These are phyloP conservation scores for Tribolium madens DNA, from an alignment of 1,140 invertebrate species.

Conservation along the genomic window DNA sequence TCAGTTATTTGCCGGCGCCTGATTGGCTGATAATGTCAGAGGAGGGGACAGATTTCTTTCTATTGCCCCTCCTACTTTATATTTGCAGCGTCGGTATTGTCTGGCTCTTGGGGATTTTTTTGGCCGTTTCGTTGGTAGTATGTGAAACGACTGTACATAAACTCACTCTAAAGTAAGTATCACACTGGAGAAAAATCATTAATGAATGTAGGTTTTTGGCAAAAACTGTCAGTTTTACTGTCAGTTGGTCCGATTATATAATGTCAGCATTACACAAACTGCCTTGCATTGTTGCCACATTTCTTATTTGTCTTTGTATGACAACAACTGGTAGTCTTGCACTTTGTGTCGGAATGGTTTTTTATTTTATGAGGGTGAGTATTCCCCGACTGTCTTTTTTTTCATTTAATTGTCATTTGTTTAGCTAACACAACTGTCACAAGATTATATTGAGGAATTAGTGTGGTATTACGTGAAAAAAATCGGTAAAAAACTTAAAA, in stretches of 20 bases:
- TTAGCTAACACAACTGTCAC: slow-evolving; percentile 78
- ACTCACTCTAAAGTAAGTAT: slow-evolving; percentile 69
- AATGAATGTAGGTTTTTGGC: slow-evolving; percentile 67
- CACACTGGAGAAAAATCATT: slow-evolving; percentile 15
- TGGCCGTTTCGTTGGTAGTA: slow-evolving; percentile 69
- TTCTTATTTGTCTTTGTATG: slow-evolving; percentile 67
- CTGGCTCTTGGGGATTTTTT: slow-evolving; percentile 66
- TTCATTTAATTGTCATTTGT: slow-evolving; percentile 42
- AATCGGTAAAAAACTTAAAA: slow-evolving; percentile 64
- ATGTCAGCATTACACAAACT: slow-evolving; percentile 69
- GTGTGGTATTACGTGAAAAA: slow-evolving; percentile 70
- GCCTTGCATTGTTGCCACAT: slow-evolving; percentile 66
- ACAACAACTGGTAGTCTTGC: slow-evolving; percentile 71
- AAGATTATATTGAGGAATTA: slow-evolving; percentile 79
- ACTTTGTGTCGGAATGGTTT: slow-evolving; percentile 67
- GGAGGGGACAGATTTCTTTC: slow-evolving; percentile 60
- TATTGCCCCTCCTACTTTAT: slow-evolving; percentile 65
- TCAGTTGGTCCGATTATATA: slow-evolving; percentile 70
- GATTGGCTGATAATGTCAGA: slow-evolving; percentile 59
- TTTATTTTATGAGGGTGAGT: slow-evolving; percentile 71
- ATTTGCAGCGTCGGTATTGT: slow-evolving; percentile 67
- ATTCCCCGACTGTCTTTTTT: neutral
- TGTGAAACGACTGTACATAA: slow-evolving; percentile 72
- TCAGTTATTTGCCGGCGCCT: slow-evolving; percentile 56
- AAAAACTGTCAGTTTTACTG: slow-evolving; percentile 67